Conservation (phyloP, 1,140 invertebrate species). For the Carposina sasakii region DNA sequence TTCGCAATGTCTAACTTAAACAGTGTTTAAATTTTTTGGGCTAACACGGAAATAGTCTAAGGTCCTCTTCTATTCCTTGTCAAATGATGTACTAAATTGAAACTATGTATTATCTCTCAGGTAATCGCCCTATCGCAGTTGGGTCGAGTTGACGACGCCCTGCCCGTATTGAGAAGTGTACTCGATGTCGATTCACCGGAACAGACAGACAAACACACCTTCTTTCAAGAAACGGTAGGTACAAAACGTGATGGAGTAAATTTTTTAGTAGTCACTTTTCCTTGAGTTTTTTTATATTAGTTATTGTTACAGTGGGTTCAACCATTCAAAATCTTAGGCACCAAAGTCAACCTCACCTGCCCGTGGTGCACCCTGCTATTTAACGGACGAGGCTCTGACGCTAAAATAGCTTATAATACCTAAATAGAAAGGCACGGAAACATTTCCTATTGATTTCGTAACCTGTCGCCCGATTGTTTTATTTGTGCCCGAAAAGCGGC, state of each 20-base stretch:
- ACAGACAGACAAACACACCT: constrained; percentile 65
- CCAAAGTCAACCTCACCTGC: background rate
- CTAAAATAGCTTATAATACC: background rate
- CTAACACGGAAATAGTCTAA: no score
- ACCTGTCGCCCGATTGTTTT: background rate
- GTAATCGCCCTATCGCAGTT: constrained; percentile 74
- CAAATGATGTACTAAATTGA: background rate
- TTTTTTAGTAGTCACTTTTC: no score
- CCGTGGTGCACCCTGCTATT: no score
- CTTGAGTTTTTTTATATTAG: background rate
- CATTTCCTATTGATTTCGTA: background rate
- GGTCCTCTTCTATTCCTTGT: no score
- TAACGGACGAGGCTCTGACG: no score
- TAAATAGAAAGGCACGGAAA: background rate
- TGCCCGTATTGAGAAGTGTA: constrained; percentile 74
- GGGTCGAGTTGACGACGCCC: constrained; percentile 76
- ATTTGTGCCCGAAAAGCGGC: background rate
- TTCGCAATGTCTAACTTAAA: no score
- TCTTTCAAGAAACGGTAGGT: constrained; percentile 64
- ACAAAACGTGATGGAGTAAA: no score
- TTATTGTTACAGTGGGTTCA: background rate
- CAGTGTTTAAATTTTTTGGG: no score
- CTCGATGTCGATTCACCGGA: constrained; percentile 73
- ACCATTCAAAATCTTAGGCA: background rate
- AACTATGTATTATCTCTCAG: constrained; percentile 44